Evolutionary conservation across 2,888 invertebrate genomes (phyloP).

Genomic region (Drosophila neotestacea): DNA sequence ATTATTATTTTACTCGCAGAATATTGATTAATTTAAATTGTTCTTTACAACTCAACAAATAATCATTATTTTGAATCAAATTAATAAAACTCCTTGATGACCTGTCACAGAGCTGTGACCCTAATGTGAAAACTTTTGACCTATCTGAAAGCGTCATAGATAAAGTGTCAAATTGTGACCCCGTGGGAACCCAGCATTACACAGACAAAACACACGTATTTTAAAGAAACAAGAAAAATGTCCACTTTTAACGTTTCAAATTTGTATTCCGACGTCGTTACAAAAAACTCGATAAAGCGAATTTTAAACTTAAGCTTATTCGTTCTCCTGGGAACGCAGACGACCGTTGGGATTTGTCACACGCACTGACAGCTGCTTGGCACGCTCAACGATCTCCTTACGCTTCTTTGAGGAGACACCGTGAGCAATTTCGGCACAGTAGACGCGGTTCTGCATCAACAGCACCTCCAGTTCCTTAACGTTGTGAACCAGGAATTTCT

Average conservation of each 20-base stretch:
- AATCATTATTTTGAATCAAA: too few species aligned
- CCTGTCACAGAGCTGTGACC: too few species aligned
- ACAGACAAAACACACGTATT: constrained; percentile 2
- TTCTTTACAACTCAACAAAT: too few species aligned
- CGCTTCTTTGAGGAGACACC: constrained; percentile 99
- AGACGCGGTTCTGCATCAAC: constrained; percentile 99
- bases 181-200: not conserved
- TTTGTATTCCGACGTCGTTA: constrained; percentile 76
- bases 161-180: too few species aligned
- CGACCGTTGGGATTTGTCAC: constrained; percentile 98
- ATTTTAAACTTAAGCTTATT: constrained; percentile 88
- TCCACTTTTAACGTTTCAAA: constrained; percentile 64
- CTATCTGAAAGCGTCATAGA: too few species aligned
- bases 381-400: constrained; percentile 97
- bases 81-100: too few species aligned
- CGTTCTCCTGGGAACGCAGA: constrained; percentile 98
- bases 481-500: constrained; percentile 96
- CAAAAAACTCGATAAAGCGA: constrained; percentile 68
- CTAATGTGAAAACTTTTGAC: too few species aligned
- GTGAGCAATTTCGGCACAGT: constrained; percentile 99
- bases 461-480: constrained; percentile 97
- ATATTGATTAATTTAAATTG: too few species aligned
- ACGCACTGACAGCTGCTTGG: constrained; percentile 97
- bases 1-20: too few species aligned
- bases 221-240: constrained; percentile 11